These are phyloP conservation scores for Tenthredo scrophulariae DNA, from an alignment of 2,888 invertebrate genomes.

Conservation along the genomic window DNA sequence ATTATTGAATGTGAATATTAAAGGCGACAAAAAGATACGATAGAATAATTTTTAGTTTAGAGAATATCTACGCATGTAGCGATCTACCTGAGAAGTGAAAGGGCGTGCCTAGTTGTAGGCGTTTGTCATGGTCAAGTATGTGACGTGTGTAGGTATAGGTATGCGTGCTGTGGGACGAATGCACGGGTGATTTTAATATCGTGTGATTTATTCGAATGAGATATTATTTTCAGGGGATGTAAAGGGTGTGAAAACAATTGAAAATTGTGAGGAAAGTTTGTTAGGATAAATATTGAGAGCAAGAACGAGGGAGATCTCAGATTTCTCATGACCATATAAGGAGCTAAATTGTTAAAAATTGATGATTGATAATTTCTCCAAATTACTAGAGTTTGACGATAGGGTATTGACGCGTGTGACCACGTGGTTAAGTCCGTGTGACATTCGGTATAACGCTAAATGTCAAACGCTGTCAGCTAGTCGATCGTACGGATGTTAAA, in stretches of 20 bases:
- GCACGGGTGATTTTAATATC: background rate
- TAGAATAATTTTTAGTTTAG: background rate
- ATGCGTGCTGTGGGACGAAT: background rate
- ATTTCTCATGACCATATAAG: conserved; percentile 66
- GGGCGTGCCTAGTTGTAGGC: conserved; percentile 51
- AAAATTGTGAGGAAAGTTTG: background rate
- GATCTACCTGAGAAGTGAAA: conserved; percentile 34
- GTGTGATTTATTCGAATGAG: background rate
- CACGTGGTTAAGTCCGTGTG: conserved; percentile 31
- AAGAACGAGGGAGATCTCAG: conserved; percentile 58
- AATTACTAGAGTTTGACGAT: background rate
- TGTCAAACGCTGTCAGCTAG: conserved; percentile 19
- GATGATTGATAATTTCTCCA: conserved; percentile 15
- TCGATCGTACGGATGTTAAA: background rate
- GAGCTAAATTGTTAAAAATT: conserved; percentile 61
- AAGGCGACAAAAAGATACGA: background rate
- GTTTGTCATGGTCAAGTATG: conserved; percentile 49
- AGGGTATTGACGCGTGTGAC: background rate
- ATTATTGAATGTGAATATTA: background rate
- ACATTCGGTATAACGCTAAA: conserved; percentile 12
- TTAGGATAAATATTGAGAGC: conserved; percentile 10
- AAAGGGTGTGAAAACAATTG: background rate
- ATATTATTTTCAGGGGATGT: background rate
- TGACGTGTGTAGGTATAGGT: background rate
- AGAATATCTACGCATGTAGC: background rate